Evolutionary conservation across 2,888 invertebrate species (phyloP).

Genomic region (Coenonympha glycerion): DNA sequence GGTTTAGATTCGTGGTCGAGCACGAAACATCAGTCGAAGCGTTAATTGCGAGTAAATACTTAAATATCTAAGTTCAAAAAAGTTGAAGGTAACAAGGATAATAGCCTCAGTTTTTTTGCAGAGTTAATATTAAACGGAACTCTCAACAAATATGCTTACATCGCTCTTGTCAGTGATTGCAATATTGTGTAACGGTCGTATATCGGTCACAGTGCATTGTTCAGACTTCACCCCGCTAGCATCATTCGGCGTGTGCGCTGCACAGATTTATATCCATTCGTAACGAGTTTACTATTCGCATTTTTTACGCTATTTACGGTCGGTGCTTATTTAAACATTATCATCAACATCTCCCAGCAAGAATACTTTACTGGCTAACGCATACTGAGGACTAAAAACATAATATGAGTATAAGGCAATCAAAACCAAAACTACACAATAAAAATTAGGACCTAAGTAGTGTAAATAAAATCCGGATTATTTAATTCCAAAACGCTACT

Average conservation of each 20-base stretch:
- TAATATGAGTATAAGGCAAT: background rate
- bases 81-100: too few species aligned
- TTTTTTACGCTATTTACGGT: slow-evolving; percentile 16
- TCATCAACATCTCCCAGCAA: too few species aligned
- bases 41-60: too few species aligned
- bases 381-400: background rate
- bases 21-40: too few species aligned
- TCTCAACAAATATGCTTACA: background rate
- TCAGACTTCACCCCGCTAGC: slow-evolving; percentile 28
- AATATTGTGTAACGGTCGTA: slow-evolving; percentile 50
- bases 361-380: too few species aligned
- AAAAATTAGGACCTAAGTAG: too few species aligned
- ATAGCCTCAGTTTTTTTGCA: slow-evolving; percentile 24
- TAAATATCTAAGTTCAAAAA: too few species aligned
- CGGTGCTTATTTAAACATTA: too few species aligned
- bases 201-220: slow-evolving; percentile 31
- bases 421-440: too few species aligned
- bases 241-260: slow-evolving; percentile 18
- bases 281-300: slow-evolving; percentile 13
- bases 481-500: too few species aligned
- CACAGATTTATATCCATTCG: slow-evolving; percentile 23
- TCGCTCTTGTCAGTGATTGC: slow-evolving; percentile 3
- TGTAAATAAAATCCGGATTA: too few species aligned
- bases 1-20: too few species aligned
- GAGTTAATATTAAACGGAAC: background rate